Base-by-base conservation (phyloP, 2,113 vertebrate species). In the Xyrauchen texanus region DNA sequence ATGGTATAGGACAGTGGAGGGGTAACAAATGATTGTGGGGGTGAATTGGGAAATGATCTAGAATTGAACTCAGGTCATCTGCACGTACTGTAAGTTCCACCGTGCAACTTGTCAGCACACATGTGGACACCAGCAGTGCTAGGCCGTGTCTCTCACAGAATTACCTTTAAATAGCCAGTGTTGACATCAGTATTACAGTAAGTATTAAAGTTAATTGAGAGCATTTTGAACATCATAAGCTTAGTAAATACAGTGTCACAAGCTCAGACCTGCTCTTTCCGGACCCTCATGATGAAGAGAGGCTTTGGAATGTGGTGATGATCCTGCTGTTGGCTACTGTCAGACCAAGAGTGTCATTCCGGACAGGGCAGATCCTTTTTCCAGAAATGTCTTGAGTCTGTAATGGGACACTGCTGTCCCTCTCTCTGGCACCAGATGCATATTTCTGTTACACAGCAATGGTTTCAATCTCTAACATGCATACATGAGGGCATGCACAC, bases 331-430 rank as follows among this genome's bases (percentile, higher is more conserved):
- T 81, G 82, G 62, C 64, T 16, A 47, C 68, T 42, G 58, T 8
- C 15, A 77, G 55, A 66, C 52, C 16, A 47, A 62, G 78, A 60
- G 47, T 75, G 76, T 62, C 82, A 84, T 81, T 65, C 75, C 75
- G 58, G 58, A 81, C 75, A 79, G 71, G 68, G 44, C 78, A 80
- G 62, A 46, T 47, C 64, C 45, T 65, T 79, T 34, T 82, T 81
- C 77, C 72, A 75, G 68, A 80, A 76, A 73, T 46, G 46, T 7
- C 68, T 34, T 65, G 45, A 57, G 15, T 49, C 44, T 75, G 84
- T 81, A 85, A 85, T 6, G 0, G 61, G 78, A 85, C 64, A 77
- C 84, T 64, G 49, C 42, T 9, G 57, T 51, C 67, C 65, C n/a
- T 65, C 44, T 61, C 66, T 70, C 65, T 67, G 68, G 76, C 78